phyloP scores from a whole-genome alignment of 2,113 vertebrate genomes.

The Corythornis cristatus region DNA sequence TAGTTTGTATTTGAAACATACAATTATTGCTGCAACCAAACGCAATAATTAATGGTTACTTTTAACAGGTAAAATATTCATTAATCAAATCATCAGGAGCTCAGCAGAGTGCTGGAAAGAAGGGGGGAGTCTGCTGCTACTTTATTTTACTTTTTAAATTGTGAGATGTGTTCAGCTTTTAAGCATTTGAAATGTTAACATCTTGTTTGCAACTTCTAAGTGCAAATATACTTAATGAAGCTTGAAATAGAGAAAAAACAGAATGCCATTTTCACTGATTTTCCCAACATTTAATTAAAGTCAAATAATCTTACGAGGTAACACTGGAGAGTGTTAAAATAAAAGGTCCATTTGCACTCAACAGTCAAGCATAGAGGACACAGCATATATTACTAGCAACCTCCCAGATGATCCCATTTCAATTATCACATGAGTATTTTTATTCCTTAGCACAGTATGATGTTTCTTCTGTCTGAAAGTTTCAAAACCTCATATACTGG shows the following conservation, averaged over 20 bases:
- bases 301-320: not conserved
- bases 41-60: constrained; percentile 73
- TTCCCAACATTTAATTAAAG: constrained; percentile 12
- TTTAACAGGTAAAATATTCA: constrained; percentile 70
- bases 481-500: not conserved
- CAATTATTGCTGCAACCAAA: constrained; percentile 70
- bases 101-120: not conserved
- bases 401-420: not conserved
- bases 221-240: constrained; percentile 46
- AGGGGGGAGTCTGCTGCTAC: not conserved
- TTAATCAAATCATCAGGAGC: constrained; percentile 74
- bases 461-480: not conserved
- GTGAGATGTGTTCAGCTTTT: constrained; percentile 37
- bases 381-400: not conserved
- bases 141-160: constrained; percentile 5
- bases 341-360: constrained; percentile 2
- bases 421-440: not conserved
- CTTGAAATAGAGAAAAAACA: constrained; percentile 32
- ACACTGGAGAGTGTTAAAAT: constrained; percentile 13
- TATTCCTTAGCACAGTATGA: not conserved
- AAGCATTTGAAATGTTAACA: constrained; percentile 43
- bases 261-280: constrained; percentile 5
- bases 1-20: constrained; percentile 69
- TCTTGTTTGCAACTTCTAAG: constrained; percentile 29
- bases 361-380: not conserved